A percentile compares a stretch with the other conserved stretches of the same genome.
phyloP scores from a whole-genome alignment of 2,797 vertebrate genomes.

The Gorsachius magnificus region DNA sequence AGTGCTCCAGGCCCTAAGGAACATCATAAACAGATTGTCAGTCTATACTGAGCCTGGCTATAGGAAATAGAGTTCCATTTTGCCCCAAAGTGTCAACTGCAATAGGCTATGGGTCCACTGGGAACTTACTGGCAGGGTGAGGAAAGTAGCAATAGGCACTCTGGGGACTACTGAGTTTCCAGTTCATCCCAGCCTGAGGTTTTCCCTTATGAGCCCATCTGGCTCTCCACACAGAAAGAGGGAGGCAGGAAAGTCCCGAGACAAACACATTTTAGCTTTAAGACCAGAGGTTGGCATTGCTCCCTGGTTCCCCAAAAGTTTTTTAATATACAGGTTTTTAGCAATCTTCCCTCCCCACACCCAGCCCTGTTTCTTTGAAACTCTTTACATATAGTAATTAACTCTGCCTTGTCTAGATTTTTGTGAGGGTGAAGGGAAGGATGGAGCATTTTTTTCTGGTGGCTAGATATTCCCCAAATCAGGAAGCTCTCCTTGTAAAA shows the following conservation, averaged over 20 bases:
- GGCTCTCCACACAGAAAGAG: accelerated
- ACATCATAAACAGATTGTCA: neutral
- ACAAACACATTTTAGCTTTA: neutral
- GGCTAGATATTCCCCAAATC: neutral
- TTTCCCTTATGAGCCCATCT: neutral
- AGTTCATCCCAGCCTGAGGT: neutral
- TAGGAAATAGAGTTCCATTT: neutral
- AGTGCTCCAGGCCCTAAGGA: neutral
- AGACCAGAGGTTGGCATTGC: neutral
- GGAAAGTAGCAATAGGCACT: neutral
- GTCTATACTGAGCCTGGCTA: neutral
- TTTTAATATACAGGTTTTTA: neutral
- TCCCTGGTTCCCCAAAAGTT: neutral
- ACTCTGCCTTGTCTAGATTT: constrained; percentile 2
- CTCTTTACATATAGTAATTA: neutral
- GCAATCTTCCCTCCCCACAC: neutral
- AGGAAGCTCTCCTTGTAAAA: constrained; percentile 21
- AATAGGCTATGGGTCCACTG: neutral
- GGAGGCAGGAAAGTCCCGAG: neutral
- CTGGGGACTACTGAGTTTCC: neutral
- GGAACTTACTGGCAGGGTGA: neutral
- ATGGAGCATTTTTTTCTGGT: neutral
- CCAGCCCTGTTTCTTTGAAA: neutral
- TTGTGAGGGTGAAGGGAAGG: neutral
- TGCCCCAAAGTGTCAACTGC: neutral